phyloP scores from a whole-genome alignment of 1,140 invertebrate genomes.

The Drosophila funebris region DNA sequence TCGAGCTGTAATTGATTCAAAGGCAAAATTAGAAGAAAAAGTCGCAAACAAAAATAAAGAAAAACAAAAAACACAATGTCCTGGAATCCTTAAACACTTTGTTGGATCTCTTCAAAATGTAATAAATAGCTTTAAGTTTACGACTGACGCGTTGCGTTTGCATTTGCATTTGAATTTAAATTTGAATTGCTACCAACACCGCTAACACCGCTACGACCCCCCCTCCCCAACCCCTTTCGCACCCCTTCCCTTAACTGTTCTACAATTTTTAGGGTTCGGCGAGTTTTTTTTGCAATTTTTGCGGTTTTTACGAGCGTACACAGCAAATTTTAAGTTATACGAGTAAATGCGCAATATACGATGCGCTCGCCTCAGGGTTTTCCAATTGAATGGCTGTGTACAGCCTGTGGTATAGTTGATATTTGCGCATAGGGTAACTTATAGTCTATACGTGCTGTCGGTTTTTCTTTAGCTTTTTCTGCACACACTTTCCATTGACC shows the following conservation, averaged over 20 bases:
- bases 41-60: not conserved
- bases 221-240: not conserved
- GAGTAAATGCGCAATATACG: too few species aligned
- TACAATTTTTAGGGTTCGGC: constrained; percentile 24
- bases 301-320: constrained; percentile 38
- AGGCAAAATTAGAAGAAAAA: constrained; percentile 16
- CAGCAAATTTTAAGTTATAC: constrained; percentile 35
- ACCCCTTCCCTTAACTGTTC: not conserved
- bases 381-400: too few species aligned
- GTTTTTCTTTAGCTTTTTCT: constrained; percentile 13
- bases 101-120: constrained; percentile 31
- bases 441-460: not conserved
- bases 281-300: constrained; percentile 14
- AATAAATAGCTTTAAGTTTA: constrained; percentile 74
- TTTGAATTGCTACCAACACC: constrained; percentile 8
- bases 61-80: constrained; percentile 47
- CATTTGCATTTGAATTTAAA: constrained; percentile 51
- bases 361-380: too few species aligned
- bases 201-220: not conserved
- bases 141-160: constrained; percentile 59
- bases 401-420: constrained; percentile 2
- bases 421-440: not conserved
- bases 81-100: constrained; percentile 14
- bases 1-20: constrained; percentile 69
- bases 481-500: constrained; percentile 62